A percentile compares a stretch with the other conserved stretches of the same genome.
phyloP scores from a whole-genome alignment of 2,888 invertebrate species.

The Criorhina ranunculi region DNA sequence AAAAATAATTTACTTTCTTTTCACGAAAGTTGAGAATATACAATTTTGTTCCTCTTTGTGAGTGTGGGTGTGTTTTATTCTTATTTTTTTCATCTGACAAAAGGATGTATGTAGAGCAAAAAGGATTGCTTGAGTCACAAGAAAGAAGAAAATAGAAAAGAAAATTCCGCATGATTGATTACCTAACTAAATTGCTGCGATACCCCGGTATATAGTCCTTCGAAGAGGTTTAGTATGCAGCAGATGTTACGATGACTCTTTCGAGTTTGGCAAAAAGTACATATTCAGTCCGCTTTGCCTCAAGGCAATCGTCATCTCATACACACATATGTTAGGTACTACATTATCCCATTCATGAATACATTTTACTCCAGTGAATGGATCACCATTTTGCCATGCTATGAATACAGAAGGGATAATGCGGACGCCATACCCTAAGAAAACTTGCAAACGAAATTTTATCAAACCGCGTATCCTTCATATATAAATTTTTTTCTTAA shows the following conservation, averaged over 20 bases:
- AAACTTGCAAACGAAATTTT: constrained; percentile 8
- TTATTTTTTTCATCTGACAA: constrained; percentile 12
- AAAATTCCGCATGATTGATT: constrained; percentile 75
- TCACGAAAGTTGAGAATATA: constrained; percentile 47
- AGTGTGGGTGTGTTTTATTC: not conserved
- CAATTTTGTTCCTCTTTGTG: not conserved
- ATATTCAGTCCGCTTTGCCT: constrained; percentile 1
- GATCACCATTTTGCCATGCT: constrained; percentile 56
- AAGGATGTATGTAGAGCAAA: constrained; percentile 18
- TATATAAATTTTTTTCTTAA: constrained; percentile 19
- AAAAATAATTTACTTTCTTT: constrained; percentile 72
- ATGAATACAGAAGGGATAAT: constrained; percentile 58
- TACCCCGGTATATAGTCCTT: constrained; percentile 17
- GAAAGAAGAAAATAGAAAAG: constrained; percentile 31
- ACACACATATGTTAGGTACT: not conserved
- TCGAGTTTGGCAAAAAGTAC: constrained; percentile 9
- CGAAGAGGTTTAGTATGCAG: constrained; percentile 64
- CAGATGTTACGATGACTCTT: constrained; percentile 67
- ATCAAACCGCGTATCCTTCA: constrained; percentile 43
- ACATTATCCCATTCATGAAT: constrained; percentile 43
- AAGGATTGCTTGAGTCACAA: constrained; percentile 54
- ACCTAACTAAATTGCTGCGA: constrained; percentile 73
- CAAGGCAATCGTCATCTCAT: not conserved
- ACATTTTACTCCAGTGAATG: constrained; percentile 49
- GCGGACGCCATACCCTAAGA: constrained; percentile 20